phyloP scores from a whole-genome alignment of 2,113 vertebrate species.

The Vulpes lagopus region DNA sequence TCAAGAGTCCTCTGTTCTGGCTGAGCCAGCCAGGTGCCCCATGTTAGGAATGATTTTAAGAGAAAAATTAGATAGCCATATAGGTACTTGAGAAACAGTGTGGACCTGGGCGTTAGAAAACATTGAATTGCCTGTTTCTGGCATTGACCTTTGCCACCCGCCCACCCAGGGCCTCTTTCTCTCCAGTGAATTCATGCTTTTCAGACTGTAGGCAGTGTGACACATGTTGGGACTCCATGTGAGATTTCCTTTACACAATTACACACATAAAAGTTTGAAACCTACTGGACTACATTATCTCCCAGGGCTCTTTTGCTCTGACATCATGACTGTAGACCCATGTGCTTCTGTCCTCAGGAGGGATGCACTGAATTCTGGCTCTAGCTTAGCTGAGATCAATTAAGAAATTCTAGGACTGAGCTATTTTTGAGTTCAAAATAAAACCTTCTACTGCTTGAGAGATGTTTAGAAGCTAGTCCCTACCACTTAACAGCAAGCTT shows the following conservation, averaged over 20 bases:
- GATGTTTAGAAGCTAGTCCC: constrained; percentile 45
- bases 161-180: background rate
- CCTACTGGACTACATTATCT: background rate
- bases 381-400: background rate
- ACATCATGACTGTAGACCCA: background rate
- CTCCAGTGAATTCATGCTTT: background rate
- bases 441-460: constrained; percentile 4
- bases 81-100: background rate
- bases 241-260: background rate
- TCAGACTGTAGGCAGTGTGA: background rate
- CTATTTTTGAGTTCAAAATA: constrained; percentile 60
- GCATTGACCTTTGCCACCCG: background rate
- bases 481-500: background rate
- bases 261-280: constrained; percentile 5
- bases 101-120: background rate
- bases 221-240: background rate
- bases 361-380: background rate
- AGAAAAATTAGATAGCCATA: background rate
- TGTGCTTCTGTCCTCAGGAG: background rate
- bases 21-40: background rate
- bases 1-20: background rate
- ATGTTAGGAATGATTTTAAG: background rate
- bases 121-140: background rate
- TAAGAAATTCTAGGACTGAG: constrained; percentile 41
- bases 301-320: background rate